Evolutionary conservation across 2,113 vertebrate genomes (phyloP).

Genomic region (Trichomycterus rosablanca): DNA sequence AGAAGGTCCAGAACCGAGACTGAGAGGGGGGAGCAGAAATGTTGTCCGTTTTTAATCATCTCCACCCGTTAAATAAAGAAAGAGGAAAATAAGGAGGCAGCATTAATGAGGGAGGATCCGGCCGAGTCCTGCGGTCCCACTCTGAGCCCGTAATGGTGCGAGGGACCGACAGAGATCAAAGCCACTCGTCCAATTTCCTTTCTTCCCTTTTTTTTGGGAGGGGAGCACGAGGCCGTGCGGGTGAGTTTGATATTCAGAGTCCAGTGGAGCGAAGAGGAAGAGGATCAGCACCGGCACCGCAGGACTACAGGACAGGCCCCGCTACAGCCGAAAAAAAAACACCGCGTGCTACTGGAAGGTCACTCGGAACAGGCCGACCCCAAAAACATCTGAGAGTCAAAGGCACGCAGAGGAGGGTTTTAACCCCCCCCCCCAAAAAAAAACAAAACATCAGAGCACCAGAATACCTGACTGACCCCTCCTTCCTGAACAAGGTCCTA

Average conservation of each 20-base stretch:
- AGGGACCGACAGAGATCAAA: slow-evolving; percentile 77
- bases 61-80: too few species aligned
- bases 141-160: slow-evolving; percentile 66
- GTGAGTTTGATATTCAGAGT: slow-evolving; percentile 78
- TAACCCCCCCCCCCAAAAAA: too few species aligned
- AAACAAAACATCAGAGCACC: not conserved
- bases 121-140: too few species aligned
- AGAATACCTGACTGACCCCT: not conserved
- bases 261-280: slow-evolving; percentile 80
- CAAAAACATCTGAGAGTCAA: not conserved
- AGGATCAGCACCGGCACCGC: slow-evolving; percentile 85
- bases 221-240: slow-evolving; percentile 81
- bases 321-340: too few species aligned
- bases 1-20: too few species aligned
- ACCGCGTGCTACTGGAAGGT: slow-evolving; percentile 83
- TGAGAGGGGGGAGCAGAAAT: too few species aligned
- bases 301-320: too few species aligned
- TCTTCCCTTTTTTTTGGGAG: slow-evolving; percentile 21
- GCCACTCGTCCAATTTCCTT: slow-evolving; percentile 57
- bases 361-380: slow-evolving; percentile 70
- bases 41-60: too few species aligned
- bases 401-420: too few species aligned
- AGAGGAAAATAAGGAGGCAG: too few species aligned
- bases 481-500: too few species aligned
- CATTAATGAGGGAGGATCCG: too few species aligned